Conservation (phyloP, 2,888 invertebrate genomes). For the Ectropis crepuscularia region DNA sequence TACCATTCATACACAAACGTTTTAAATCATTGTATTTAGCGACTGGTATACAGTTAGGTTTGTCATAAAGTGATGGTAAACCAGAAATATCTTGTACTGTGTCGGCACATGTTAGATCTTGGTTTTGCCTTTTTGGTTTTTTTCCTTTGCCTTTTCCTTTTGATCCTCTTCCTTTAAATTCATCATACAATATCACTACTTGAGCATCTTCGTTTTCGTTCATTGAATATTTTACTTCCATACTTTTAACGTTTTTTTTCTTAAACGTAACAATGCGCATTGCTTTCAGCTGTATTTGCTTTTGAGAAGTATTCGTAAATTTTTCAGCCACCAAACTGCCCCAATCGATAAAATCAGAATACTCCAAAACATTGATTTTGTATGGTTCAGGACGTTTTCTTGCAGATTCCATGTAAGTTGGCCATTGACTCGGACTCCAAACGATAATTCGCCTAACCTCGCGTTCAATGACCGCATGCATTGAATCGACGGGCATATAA, state of each 20-base stretch:
- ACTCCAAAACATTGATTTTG: background rate
- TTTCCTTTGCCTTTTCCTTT: background rate
- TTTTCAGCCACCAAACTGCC: background rate
- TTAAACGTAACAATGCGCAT: slow-evolving; percentile 1
- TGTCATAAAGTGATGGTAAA: background rate
- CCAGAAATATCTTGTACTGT: background rate
- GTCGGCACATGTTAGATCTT: background rate
- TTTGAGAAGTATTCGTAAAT: slow-evolving; percentile 1
- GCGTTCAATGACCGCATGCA: background rate
- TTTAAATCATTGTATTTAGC: slow-evolving; percentile 23
- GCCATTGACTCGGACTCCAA: background rate
- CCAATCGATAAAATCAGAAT: background rate
- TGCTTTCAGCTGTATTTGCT: background rate
- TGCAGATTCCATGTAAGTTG: slow-evolving; percentile 1
- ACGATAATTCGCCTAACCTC: slow-evolving; percentile 1
- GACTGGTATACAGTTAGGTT: background rate
- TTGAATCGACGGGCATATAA: background rate
- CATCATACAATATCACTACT: slow-evolving; percentile 2
- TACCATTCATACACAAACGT: slow-evolving; percentile 24
- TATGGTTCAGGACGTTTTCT: background rate
- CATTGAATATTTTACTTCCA: background rate
- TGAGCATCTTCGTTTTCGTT: background rate
- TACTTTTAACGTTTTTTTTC: background rate
- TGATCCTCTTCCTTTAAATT: background rate
- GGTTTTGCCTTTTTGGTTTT: no score